phyloP scores from a whole-genome alignment of 2,113 vertebrate species.

The Elaphurus davidianus region DNA sequence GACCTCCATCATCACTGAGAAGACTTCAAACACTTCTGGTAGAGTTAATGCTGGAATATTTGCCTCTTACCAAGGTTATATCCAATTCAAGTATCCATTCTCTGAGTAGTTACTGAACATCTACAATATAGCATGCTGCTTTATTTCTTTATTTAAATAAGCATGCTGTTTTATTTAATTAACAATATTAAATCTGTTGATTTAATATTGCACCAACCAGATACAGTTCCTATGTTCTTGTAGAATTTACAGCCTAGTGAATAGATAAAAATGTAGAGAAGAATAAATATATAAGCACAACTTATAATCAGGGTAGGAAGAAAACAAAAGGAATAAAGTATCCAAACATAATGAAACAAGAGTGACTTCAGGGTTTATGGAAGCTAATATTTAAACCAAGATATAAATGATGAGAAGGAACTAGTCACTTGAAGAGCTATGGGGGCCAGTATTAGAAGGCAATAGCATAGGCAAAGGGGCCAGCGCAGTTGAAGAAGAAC shows the following conservation, averaged over 20 bases:
- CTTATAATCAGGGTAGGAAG: neutral
- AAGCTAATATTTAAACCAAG: neutral
- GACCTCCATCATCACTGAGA: neutral
- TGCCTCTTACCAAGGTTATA: neutral
- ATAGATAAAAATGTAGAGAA: neutral
- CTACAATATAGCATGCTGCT: neutral
- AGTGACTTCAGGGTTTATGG: neutral
- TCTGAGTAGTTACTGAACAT: neutral
- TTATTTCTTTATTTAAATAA: neutral
- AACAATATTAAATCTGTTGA: neutral
- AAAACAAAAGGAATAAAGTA: slow-evolving; percentile 2
- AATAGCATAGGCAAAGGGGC: neutral
- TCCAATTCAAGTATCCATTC: neutral
- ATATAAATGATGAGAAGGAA: neutral
- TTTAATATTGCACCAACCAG: neutral
- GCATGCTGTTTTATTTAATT: neutral
- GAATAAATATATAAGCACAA: neutral
- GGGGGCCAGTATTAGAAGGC: neutral
- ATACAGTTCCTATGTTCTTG: neutral
- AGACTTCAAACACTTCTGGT: neutral
- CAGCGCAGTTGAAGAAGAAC: neutral
- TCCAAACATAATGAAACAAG: neutral
- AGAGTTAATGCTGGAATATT: neutral
- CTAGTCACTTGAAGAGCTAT: neutral
- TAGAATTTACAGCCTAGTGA: slow-evolving; percentile 4